phyloP scores from a whole-genome alignment of 2,113 vertebrate genomes.

The Sylvilagus bachmani region DNA sequence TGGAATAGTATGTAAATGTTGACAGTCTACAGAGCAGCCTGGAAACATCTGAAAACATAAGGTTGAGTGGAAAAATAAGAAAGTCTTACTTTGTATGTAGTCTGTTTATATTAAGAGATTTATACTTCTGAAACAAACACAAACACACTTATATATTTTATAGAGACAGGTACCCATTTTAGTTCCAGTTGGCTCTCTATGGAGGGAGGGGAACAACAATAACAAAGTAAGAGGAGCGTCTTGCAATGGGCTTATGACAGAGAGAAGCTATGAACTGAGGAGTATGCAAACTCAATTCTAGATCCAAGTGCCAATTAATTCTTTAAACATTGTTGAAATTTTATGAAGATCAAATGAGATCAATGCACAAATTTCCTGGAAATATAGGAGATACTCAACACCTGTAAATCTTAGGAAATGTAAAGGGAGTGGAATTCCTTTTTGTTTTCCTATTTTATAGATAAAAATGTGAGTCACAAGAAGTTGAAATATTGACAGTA shows the following conservation, averaged over 20 bases:
- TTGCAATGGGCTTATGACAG: not conserved
- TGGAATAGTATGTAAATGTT: not conserved
- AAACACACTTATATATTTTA: not conserved
- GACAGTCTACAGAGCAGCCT: not conserved
- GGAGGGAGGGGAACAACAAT: not conserved
- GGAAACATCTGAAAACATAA: not conserved
- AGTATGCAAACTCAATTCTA: not conserved
- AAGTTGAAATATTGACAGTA: not conserved
- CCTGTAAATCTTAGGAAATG: not conserved
- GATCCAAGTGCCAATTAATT: not conserved
- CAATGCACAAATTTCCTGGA: not conserved
- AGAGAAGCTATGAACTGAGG: not conserved
- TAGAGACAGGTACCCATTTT: not conserved
- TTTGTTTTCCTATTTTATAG: slow-evolving; percentile 32
- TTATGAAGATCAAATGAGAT: not conserved
- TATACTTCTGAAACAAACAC: not conserved
- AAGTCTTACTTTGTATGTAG: not conserved
- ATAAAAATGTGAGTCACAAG: slow-evolving; percentile 18
- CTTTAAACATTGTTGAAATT: not conserved
- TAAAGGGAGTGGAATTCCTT: not conserved
- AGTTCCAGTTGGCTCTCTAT: not conserved
- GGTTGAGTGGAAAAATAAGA: not conserved
- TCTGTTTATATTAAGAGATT: not conserved
- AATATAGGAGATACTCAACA: not conserved
- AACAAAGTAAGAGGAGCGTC: not conserved